Base-by-base conservation (phyloP, 2,797 vertebrate species). In the Sorex maritimensis region DNA sequence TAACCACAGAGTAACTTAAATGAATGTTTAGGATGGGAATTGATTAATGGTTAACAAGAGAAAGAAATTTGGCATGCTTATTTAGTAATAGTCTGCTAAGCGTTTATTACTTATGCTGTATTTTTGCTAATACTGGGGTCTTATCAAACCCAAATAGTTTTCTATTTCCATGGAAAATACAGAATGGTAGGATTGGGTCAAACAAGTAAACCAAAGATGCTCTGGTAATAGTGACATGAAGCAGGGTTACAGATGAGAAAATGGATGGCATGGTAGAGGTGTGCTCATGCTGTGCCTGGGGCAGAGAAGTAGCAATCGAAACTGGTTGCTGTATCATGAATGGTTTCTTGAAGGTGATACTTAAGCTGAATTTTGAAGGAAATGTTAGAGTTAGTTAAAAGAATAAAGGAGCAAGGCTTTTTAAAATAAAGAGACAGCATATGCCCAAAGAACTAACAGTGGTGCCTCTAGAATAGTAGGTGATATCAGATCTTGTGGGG, bases 361-460 rank as follows among this genome's bases (percentile, higher is more conserved):
- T 79, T 52, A 71, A 5, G 23, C 44, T 81, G 65, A 72, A 10
- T 61, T 88, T 71, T 77, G 52, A 46, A 84, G n/a, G 38, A 77
- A 77, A 41, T 83, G 11, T 5, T 61, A 44, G 63, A 79, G 26
- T 86, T 77, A 75, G 15, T n/a, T 41, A n/a, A 68, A 65, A 68
- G 49, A 74, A 81, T 34, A 81, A 69, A 30, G 68, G 30, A 88
- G 52, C 3, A 61, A 89, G 73, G 26, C n/a, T 81, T 91, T 82
- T 44, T 10, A 34, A 86, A 46, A 28, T 49, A 46, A 82, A 80
- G 38, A 15, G 72, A 46, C 2, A n/a, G 26, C 14, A 5, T 10
- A 21, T 65, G 28, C 55, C 44, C 28, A 2, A 24, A n/a, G 2
- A 55, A 55, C 1, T 52, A 41, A 82, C 2, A 21, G 2, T 58